These are phyloP conservation scores for Neodon shergylaensis DNA, from an alignment of 2,113 vertebrate species.

Conservation along the genomic window DNA sequence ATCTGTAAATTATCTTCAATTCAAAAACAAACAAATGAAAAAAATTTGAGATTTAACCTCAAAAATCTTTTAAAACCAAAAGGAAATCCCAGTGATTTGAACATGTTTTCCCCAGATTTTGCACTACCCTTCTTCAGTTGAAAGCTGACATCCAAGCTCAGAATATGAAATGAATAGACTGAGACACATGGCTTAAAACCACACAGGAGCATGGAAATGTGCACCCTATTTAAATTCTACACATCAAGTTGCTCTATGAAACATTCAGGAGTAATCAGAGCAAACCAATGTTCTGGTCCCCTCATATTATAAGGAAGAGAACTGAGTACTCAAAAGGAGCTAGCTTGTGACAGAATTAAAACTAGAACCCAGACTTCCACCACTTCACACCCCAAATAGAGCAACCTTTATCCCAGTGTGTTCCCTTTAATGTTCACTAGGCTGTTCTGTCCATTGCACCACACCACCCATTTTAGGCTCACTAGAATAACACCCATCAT, in stretches of 20 bases:
- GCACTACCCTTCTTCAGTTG: neutral
- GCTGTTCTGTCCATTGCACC: neutral
- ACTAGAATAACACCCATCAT: neutral
- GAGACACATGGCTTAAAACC: neutral
- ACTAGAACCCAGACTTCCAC: neutral
- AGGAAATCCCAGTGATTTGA: neutral
- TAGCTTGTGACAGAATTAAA: conserved; percentile 3
- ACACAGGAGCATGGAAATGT: neutral
- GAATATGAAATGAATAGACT: neutral
- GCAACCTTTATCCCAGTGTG: neutral
- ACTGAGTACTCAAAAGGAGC: neutral
- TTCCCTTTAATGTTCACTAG: neutral
- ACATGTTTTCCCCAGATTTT: neutral
- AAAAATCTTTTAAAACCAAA: conserved; percentile 38
- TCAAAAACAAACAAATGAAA: neutral
- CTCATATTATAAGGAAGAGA: neutral
- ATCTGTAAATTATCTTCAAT: neutral
- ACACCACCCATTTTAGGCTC: neutral
- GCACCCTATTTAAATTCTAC: neutral
- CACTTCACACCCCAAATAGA: neutral
- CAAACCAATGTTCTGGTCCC: neutral
- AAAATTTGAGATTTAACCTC: conserved; percentile 53
- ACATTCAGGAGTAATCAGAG: too few species aligned
- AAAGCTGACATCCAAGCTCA: neutral
- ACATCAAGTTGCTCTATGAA: neutral